Conservation (phyloP, 2,797 vertebrate genomes). For the Scarus forsteni region DNA sequence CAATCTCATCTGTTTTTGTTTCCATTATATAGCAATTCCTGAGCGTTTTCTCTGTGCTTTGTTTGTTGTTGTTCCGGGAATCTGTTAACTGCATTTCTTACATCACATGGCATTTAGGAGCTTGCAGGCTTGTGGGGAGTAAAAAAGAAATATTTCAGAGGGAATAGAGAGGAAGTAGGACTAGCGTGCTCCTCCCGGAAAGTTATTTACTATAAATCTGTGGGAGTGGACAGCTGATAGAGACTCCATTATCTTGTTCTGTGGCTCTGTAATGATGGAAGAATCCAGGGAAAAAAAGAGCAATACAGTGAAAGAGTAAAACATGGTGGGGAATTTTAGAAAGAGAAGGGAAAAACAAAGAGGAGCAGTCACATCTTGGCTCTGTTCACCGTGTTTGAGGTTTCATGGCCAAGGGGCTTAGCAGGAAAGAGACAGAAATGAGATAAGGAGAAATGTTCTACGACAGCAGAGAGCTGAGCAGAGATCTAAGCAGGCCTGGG, state of each 20-base stretch:
- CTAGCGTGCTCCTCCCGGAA: background rate
- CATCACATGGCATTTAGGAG: background rate
- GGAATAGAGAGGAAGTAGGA: background rate
- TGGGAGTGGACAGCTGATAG: background rate
- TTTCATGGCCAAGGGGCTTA: background rate
- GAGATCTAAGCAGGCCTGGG: conserved; percentile 1
- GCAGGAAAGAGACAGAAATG: conserved; percentile 13
- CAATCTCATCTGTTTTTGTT: background rate
- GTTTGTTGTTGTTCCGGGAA: background rate
- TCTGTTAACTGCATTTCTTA: background rate
- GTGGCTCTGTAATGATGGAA: background rate
- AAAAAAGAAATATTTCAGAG: background rate
- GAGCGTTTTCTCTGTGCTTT: background rate
- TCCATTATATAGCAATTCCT: background rate
- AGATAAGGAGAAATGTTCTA: background rate
- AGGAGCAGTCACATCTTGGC: background rate
- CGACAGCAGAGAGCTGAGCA: background rate
- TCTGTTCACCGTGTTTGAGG: background rate
- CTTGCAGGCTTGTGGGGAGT: background rate
- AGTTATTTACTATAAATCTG: background rate
- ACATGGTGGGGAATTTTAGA: no score
- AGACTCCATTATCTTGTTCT: background rate
- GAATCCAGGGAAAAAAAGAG: background rate
- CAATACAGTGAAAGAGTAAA: background rate
- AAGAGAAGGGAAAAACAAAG: background rate